Conservation (phyloP, 2,797 vertebrate species). For the Thamnophis elegans region DNA sequence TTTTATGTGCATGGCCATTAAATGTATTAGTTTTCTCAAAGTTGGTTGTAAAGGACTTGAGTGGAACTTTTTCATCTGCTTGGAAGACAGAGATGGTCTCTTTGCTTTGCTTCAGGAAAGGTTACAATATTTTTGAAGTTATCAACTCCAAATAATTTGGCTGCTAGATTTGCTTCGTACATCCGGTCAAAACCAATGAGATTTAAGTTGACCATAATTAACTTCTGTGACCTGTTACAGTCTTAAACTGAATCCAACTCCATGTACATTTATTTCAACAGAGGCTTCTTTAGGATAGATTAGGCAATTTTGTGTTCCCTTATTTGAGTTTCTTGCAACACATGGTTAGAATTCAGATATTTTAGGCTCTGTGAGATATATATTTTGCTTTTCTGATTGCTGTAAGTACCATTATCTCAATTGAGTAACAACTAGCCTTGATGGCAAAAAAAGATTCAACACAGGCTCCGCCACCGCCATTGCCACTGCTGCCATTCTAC, state of each 20-base stretch:
- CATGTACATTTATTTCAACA: not conserved
- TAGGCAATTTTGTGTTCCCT: not conserved
- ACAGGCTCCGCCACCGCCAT: not conserved
- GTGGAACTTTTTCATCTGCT: not conserved
- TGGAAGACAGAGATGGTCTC: not conserved
- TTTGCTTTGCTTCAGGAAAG: not conserved
- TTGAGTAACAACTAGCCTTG: not conserved
- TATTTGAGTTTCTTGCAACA: not conserved
- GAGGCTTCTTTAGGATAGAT: not conserved
- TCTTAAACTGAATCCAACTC: not conserved
- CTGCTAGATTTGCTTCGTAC: not conserved
- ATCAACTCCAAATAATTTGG: not conserved
- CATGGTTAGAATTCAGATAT: not conserved
- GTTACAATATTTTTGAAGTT: not conserved
- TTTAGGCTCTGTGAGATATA: not conserved
- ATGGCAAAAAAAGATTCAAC: not conserved
- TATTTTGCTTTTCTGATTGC: not conserved
- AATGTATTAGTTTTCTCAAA: constrained; percentile 4
- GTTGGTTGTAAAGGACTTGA: not conserved
- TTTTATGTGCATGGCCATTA: not conserved
- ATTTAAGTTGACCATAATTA: not conserved
- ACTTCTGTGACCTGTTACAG: not conserved
- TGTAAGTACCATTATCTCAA: not conserved
- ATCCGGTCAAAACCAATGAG: not conserved
- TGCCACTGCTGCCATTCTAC: not conserved